Base-by-base conservation (phyloP, 2,797 vertebrate genomes). In the Apogon hyalosoma region DNA sequence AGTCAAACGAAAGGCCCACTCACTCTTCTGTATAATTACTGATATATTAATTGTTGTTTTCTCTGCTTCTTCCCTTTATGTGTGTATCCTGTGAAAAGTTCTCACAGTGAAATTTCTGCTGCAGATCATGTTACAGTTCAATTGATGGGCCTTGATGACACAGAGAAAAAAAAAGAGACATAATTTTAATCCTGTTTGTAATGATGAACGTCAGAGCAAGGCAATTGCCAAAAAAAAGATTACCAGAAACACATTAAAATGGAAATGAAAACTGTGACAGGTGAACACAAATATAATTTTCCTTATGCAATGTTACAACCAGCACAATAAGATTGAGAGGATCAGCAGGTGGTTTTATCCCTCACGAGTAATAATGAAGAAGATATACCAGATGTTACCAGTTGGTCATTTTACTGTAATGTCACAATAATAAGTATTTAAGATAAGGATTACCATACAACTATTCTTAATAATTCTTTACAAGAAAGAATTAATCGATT, bases 41-140 rank as follows among this genome's bases (percentile, higher is more conserved):
- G 53, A 52, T 47, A 38, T 24, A 38, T 63, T 63, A 51, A 69
- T 56, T 64, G 14, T 15, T 59, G 9, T 48, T 84, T 60, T 72
- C 56, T 11, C 24, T 10, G 1, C n/a, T 28, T 0, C 60, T 55
- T 67, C 19, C 48, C 11, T 3, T 0, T n/a, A 62, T 21, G 39
- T 54, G 60, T 48, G 53, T 13, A 56, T 73, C 51, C 63, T 50
- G 33, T 0, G 11, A 50, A 57, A 51, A 47, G 1, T 16, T 39
- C 28, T 52, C 2, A 11, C 28, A 57, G 57, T 0, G 0, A 57
- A 47, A 60, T 40, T 56, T 69, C 47, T 54, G 28, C 19, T 3
- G 13, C 49, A 50, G 61, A 47, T 49, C 8, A 39, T 74, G 49
- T 59, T 14, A 40, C 15, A 11, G 46, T 49, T 76, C 39, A 55